phyloP scores from a whole-genome alignment of 2,888 invertebrate genomes.

The Phasia obesa region DNA sequence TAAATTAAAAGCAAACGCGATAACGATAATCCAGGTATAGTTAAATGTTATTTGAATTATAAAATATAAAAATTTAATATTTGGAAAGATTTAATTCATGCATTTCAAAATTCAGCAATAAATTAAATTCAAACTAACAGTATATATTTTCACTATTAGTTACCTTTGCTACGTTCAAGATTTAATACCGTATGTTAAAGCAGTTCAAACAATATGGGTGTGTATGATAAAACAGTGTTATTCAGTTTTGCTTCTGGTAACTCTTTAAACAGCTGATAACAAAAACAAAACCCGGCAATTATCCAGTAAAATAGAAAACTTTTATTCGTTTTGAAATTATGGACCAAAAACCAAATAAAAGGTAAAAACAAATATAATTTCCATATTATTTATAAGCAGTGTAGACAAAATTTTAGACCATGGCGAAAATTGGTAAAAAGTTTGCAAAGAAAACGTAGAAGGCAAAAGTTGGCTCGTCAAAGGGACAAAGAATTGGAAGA shows the following conservation, averaged over 20 bases:
- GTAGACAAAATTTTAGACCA: slow-evolving; percentile 80
- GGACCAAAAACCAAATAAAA: slow-evolving; percentile 35
- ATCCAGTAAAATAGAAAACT: not conserved
- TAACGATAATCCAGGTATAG: too few relatives aligned
- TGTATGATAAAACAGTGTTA: not conserved
- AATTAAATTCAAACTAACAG: too few relatives aligned
- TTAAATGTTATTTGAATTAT: too few relatives aligned
- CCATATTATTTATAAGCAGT: not conserved
- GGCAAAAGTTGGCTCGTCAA: slow-evolving; percentile 85
- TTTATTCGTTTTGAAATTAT: not conserved
- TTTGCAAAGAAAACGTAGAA: slow-evolving; percentile 86
- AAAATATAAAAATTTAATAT: too few relatives aligned
- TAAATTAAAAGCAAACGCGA: too few relatives aligned
- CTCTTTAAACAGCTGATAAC: slow-evolving; percentile 13
- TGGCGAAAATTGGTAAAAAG: slow-evolving; percentile 90
- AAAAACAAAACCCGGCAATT: not conserved
- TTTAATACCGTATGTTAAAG: too few relatives aligned
- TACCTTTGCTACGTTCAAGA: too few relatives aligned
- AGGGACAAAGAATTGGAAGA: slow-evolving; percentile 83
- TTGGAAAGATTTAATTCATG: too few relatives aligned
- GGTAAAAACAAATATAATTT: slow-evolving; percentile 36
- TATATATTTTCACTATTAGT: too few relatives aligned
- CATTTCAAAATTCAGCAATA: too few relatives aligned
- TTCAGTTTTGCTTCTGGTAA: not conserved
- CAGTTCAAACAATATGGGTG: not conserved